Conservation (phyloP, 2,113 vertebrate species). For the Cebus imitator region DNA sequence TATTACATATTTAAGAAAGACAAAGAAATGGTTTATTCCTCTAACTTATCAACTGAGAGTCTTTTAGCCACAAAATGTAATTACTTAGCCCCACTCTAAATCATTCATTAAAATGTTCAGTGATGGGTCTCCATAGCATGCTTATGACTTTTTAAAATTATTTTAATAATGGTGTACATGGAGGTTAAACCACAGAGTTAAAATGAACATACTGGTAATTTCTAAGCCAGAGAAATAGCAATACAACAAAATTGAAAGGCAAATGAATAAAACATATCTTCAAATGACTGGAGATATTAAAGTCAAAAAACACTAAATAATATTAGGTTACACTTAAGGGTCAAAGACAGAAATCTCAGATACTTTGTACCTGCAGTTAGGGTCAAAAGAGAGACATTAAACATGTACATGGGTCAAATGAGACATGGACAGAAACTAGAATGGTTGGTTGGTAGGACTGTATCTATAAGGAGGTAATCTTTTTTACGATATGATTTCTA, state of each 20-base stretch:
- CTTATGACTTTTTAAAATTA: conserved; percentile 51
- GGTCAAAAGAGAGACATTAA: background rate
- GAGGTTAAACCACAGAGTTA: conserved; percentile 66
- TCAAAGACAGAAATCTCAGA: background rate
- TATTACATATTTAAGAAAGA: conserved; percentile 33
- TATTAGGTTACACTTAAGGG: background rate
- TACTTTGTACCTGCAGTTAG: background rate
- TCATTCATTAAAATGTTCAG: conserved; percentile 57
- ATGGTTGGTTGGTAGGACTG: background rate
- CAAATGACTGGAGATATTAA: background rate
- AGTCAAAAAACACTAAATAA: conserved; percentile 6
- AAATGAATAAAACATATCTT: conserved; percentile 46
- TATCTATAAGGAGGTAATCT: background rate
- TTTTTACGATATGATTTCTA: background rate
- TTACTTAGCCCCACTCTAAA: conserved; percentile 58
- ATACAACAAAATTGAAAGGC: conserved; percentile 8
- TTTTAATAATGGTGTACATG: conserved; percentile 50
- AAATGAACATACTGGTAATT: conserved; percentile 41
- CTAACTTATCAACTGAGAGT: conserved; percentile 5
- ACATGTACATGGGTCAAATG: background rate
- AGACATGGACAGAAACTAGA: background rate
- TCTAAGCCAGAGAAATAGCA: conserved; percentile 43
- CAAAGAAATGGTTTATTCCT: background rate
- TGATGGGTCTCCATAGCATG: conserved; percentile 34
- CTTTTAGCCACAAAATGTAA: conserved; percentile 62